Evolutionary conservation across 2,888 invertebrate species (phyloP).

Genomic region (Habrosyne pyritoides): DNA sequence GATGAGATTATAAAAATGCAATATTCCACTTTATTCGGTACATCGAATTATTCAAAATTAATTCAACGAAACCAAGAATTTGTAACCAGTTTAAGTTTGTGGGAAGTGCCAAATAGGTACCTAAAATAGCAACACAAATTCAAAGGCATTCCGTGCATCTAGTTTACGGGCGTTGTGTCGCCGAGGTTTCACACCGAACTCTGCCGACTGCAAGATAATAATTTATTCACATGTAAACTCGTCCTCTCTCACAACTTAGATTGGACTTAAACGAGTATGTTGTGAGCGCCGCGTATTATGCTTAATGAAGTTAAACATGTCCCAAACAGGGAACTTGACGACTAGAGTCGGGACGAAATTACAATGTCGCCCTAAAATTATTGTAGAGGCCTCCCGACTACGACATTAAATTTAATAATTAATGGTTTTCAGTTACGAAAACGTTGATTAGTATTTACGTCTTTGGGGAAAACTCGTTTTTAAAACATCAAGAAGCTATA

Average conservation of each 20-base stretch:
- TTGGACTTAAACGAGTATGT: constrained; percentile 83
- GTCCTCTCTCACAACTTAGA: constrained; percentile 76
- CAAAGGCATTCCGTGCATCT: constrained; percentile 40
- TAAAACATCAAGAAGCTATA: constrained; percentile 17
- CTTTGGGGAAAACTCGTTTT: constrained; percentile 12
- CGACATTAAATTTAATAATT: constrained; percentile 30
- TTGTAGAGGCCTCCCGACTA: constrained; percentile 30
- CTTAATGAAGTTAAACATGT: constrained; percentile 82
- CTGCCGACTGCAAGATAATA: constrained; percentile 73
- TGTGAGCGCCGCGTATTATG: constrained; percentile 73
- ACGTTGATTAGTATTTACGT: constrained; percentile 19
- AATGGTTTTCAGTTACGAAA: constrained; percentile 35
- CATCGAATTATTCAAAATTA: background rate
- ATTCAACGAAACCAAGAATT: background rate
- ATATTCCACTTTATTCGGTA: no score
- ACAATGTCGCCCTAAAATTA: constrained; percentile 48
- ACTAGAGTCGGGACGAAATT: constrained; percentile 54
- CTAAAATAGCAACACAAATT: constrained; percentile 30
- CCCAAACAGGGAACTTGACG: constrained; percentile 63
- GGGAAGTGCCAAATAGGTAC: constrained; percentile 19
- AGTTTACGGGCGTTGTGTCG: constrained; percentile 23
- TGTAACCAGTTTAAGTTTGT: background rate
- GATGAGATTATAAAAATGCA: no score
- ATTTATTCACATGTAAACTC: constrained; percentile 82
- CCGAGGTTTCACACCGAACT: constrained; percentile 47